Evolutionary conservation across 2,888 invertebrate genomes (phyloP).

Genomic region (Drosophila limbata): DNA sequence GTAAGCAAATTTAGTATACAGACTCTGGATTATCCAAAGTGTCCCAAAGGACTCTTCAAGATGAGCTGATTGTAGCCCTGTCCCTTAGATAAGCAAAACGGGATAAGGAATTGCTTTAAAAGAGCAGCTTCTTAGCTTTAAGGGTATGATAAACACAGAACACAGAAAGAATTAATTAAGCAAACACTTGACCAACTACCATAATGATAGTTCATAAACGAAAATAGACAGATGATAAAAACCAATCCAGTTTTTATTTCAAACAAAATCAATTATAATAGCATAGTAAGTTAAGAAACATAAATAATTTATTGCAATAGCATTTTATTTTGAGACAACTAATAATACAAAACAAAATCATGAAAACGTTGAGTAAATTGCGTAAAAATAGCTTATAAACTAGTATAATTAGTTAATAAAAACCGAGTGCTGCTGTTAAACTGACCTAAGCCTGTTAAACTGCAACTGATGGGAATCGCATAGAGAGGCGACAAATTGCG

Average conservation of each 20-base stretch:
- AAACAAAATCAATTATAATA: too few relatives aligned
- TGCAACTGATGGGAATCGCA: conserved; percentile 30
- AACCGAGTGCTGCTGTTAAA: background rate
- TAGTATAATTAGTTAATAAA: conserved; percentile 9
- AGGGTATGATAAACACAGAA: background rate
- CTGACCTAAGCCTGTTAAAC: conserved; percentile 31
- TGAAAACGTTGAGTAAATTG: too few relatives aligned
- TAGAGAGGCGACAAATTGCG: conserved; percentile 21
- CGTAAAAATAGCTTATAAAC: background rate
- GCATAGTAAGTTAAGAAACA: too few relatives aligned
- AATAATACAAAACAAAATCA: too few relatives aligned
- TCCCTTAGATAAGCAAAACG: conserved; percentile 9
- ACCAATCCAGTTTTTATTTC: background rate
- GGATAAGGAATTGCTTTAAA: conserved; percentile 13
- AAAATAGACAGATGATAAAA: background rate
- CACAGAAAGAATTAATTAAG: background rate
- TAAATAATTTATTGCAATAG: too few relatives aligned
- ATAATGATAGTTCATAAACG: background rate
- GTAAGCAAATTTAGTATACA: conserved; percentile 53
- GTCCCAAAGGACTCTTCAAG: conserved; percentile 51
- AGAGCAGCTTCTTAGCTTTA: background rate
- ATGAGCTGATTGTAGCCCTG: conserved; percentile 16
- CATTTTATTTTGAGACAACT: too few relatives aligned
- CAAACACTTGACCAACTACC: background rate
- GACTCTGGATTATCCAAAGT: conserved; percentile 43